Base-by-base conservation (phyloP, 2,113 vertebrate species). In the Syrrhaptes paradoxus region DNA sequence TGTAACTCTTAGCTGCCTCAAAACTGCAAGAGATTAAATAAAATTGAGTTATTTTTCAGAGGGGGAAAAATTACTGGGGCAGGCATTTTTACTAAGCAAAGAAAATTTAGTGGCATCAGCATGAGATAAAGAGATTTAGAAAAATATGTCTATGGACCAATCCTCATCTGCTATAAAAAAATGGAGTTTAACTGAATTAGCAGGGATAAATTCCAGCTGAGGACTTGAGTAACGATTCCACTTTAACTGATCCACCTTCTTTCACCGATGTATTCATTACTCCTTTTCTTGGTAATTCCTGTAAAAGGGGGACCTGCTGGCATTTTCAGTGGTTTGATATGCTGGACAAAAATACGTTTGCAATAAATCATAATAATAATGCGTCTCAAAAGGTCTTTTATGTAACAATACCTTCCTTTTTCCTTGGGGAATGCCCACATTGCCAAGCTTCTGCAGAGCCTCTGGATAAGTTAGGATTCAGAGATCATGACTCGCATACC, bases 221-320 rank as follows among this genome's bases (percentile, higher is more conserved):
- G 15, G 41, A 81, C 13, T 43, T 49, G 16, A 15, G 11, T 75
- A 72, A 48, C 3, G 2, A 55, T 79, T 78, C 49, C 20, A 24
- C 17, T 65, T 70, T 38, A 63, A 61, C 10, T 66, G 59, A 65
- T 72, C 10, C 7, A 41, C 68, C 1, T 1, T 10, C 11, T 28
- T 78, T 54, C 17, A 13, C 36, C 0, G 0, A 52, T 19, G 5
- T 55, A 41, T 63, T 24, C 5, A 1, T 58, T 76, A 24, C 17
- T 87, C 48, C 15, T 21, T 68, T 75, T 55, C 32, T 55, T 49
- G 13, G 36, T 46, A 68, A 61, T 7, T 49, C 13, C 4, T 12
- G 9, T 17, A 14, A 51, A 54, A 81, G 45, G 10, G 17, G 32
- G 76, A 48, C 9, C 21, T 70, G 11, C 12, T 19, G 34, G 5